phyloP scores from a whole-genome alignment of 2,113 vertebrate species.

The Setophaga coronata region DNA sequence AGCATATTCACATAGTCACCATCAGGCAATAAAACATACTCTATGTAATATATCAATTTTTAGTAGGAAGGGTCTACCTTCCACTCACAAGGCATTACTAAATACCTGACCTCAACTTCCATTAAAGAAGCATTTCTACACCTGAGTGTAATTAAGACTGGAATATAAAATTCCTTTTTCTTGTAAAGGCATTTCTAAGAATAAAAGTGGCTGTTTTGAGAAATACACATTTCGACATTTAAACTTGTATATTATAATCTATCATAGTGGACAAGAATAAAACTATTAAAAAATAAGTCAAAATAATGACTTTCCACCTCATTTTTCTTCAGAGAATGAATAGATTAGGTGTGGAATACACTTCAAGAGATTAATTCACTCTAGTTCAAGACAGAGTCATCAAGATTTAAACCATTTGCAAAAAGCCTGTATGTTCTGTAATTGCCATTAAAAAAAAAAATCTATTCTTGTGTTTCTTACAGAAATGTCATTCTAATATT shows the following conservation, averaged over 20 bases:
- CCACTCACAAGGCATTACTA: not conserved
- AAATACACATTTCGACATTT: not conserved
- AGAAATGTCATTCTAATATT: not conserved
- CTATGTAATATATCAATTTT: not conserved
- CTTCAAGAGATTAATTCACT: not conserved
- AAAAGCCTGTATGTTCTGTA: not conserved
- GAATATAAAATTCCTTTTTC: not conserved
- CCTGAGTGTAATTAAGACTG: not conserved
- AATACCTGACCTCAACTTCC: not conserved
- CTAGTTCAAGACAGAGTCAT: not conserved
- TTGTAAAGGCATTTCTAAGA: not conserved
- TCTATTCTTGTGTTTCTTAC: not conserved
- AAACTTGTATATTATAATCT: not conserved
- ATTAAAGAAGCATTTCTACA: constrained; percentile 4
- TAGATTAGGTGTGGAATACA: not conserved
- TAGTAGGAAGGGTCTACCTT: not conserved
- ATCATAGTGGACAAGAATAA: not conserved
- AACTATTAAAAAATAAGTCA: not conserved
- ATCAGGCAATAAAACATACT: not conserved
- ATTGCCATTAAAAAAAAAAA: not conserved
- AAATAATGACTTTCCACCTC: not conserved
- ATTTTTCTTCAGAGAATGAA: not conserved
- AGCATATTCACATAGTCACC: not conserved
- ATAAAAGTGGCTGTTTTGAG: not conserved
- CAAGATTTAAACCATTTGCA: not conserved